phyloP scores from a whole-genome alignment of 1,140 invertebrate species.

The Meloidogyne floridensis region DNA sequence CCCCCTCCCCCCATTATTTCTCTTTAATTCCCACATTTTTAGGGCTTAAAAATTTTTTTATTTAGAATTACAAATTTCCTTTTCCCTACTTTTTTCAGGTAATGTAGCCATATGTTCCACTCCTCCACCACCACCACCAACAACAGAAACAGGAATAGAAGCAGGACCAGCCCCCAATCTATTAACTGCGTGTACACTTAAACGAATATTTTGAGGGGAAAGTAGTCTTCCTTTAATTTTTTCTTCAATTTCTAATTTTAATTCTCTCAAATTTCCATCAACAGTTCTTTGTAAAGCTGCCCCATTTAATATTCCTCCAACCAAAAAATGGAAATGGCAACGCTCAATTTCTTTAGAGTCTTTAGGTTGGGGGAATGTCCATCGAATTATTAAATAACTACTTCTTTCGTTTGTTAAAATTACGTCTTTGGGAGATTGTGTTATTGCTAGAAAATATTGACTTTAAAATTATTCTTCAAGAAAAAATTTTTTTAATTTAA shows the following conservation, averaged over 20 bases:
- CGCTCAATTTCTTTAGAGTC: background rate
- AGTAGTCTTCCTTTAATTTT: background rate
- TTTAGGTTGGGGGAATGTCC: conserved; percentile 41
- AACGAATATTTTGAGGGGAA: conserved; percentile 3
- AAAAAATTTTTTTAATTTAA: background rate
- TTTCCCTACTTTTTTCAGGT: conserved; percentile 19
- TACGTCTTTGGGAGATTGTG: conserved; percentile 38
- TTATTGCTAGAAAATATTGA: conserved; percentile 35
- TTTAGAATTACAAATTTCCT: too few relatives aligned
- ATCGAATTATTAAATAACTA: conserved; percentile 41
- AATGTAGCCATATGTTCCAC: background rate
- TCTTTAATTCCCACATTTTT: too few relatives aligned
- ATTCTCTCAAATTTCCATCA: conserved; percentile 45
- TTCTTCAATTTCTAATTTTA: conserved; percentile 34
- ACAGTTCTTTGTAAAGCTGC: conserved; percentile 47
- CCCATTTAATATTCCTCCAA: conserved; percentile 49
- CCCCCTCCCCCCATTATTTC: too few relatives aligned
- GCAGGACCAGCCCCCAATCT: conserved; percentile 45
- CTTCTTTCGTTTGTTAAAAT: conserved; percentile 10
- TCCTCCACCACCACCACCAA: background rate
- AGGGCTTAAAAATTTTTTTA: too few relatives aligned
- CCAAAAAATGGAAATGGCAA: conserved; percentile 50
- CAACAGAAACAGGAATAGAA: conserved; percentile 30
- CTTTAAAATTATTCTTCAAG: too few relatives aligned
- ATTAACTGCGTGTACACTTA: conserved; percentile 46